Evolutionary conservation across 2,113 vertebrate genomes (phyloP).

Genomic region (Monopterus albus): DNA sequence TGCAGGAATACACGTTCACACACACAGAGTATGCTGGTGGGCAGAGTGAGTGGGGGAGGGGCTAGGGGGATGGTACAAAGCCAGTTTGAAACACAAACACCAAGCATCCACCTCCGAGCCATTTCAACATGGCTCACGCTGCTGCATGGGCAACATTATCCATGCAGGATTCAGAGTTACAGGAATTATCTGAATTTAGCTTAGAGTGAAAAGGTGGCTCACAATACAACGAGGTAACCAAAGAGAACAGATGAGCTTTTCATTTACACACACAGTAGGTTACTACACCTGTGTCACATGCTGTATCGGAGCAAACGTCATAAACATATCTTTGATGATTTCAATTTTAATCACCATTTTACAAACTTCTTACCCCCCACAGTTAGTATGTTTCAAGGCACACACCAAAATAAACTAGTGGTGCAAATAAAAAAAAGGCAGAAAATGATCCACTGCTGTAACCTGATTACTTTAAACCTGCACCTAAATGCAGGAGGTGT

Average conservation of each 20-base stretch:
- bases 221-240: conserved; percentile 34
- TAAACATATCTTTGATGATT: not conserved
- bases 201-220: conserved; percentile 17
- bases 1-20: conserved; percentile 31
- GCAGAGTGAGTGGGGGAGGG: conserved; percentile 73
- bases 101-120: conserved; percentile 70
- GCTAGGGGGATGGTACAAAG: conserved; percentile 75
- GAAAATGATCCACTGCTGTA: no score
- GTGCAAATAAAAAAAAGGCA: not conserved
- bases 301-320: not conserved
- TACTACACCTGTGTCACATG: conserved; percentile 21
- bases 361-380: no score
- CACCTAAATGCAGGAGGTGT: not conserved
- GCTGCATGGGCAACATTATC: conserved; percentile 51
- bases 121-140: conserved; percentile 72
- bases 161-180: conserved; percentile 24
- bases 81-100: conserved; percentile 80
- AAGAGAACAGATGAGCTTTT: conserved; percentile 22
- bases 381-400: not conserved
- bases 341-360: not conserved
- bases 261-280: not conserved
- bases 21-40: conserved; percentile 67
- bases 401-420: not conserved
- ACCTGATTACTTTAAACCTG: not conserved
- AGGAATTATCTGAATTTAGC: conserved; percentile 23